Base-by-base conservation (phyloP, 1,140 invertebrate species). In the Penaeus vannamei region DNA sequence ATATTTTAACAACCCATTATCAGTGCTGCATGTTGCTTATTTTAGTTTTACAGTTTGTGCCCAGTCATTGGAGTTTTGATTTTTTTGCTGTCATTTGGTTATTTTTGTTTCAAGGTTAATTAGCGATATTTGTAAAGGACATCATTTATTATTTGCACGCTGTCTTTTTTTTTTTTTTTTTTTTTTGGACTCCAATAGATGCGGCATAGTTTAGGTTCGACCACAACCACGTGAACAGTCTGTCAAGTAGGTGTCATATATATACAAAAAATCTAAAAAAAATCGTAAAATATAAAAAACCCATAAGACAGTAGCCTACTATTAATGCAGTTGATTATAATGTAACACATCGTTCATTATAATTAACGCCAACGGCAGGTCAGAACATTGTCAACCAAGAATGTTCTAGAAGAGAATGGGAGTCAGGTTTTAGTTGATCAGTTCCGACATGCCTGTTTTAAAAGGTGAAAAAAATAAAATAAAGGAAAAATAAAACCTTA, bases 171-270 rank as follows among this genome's bases (percentile, higher is more conserved):
- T 53, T 53, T 53, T 53, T 17, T 53, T 53, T 10, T 17, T 66
- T 72, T 72, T 60, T 66, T 89, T 61, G 46, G 59, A 90, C 88
- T 90, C 88, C 88, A 90, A 86, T 80, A 82, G 88, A 86, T 69
- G 61, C 59, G 88, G 88, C 88, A 90, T 90, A 72, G 69, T 76
- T 85, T 85, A 81, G 79, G 84, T 82, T 90, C 84, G 88, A 90
- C 88, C 88, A 85, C 88, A 90, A 90, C 88, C 88, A 90, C 88
- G 88, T 90, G 88, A 90, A 90, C 88, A 90, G 88, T 90, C 88
- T 90, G 84, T 90, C 84, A 85, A 85, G 88, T 90, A 90, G 88
- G 88, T 90, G 88, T 90, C 76, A 85, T 85, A 86, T 90, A 90
- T 61, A 82, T 85, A 86, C 53, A 89, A 89, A 89, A 89, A 90